Evolutionary conservation across 1,140 invertebrate genomes (phyloP).

Genomic region (Drosophila hydei): DNA sequence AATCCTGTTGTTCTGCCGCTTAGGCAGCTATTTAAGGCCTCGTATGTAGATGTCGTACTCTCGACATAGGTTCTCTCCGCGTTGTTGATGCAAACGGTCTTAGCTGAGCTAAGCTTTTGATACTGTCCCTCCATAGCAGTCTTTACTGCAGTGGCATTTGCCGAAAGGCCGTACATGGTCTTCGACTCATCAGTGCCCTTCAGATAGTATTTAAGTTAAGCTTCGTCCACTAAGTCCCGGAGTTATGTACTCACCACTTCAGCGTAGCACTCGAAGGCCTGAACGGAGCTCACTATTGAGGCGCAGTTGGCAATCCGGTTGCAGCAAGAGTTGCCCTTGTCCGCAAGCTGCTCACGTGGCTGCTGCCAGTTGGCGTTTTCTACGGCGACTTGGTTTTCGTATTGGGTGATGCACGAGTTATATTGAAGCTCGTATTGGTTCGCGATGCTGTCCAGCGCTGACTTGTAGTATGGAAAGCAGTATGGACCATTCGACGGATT

Average conservation of each 20-base stretch:
- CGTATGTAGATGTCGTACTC: constrained; percentile 32
- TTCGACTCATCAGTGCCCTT: constrained; percentile 55
- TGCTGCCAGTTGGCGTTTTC: constrained; percentile 19
- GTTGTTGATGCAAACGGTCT: constrained; percentile 34
- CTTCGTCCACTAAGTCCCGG: neutral
- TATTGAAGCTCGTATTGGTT: constrained; percentile 23
- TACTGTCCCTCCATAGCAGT: constrained; percentile 12
- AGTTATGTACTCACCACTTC: constrained; percentile 25
- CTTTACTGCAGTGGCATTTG: constrained; percentile 30
- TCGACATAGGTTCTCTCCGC: constrained; percentile 51
- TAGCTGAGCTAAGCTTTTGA: constrained; percentile 5
- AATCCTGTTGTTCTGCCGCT: constrained; percentile 2
- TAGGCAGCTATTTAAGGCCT: constrained; percentile 42
- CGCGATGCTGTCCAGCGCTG: constrained; percentile 30
- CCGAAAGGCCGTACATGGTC: constrained; percentile 45
- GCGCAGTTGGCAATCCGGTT: constrained; percentile 25
- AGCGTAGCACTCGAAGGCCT: constrained; percentile 56
- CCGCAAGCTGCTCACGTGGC: constrained; percentile 16
- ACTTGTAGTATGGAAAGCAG: constrained; percentile 50
- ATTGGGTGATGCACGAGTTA: neutral
- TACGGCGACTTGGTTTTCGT: neutral
- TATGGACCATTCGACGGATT: constrained; percentile 3
- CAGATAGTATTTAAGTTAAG: neutral
- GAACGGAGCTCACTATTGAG: constrained; percentile 33
- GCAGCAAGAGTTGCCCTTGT: constrained; percentile 27